These are phyloP conservation scores for Drosophila ercepeae DNA, from an alignment of 1,140 invertebrate species.

Conservation along the genomic window DNA sequence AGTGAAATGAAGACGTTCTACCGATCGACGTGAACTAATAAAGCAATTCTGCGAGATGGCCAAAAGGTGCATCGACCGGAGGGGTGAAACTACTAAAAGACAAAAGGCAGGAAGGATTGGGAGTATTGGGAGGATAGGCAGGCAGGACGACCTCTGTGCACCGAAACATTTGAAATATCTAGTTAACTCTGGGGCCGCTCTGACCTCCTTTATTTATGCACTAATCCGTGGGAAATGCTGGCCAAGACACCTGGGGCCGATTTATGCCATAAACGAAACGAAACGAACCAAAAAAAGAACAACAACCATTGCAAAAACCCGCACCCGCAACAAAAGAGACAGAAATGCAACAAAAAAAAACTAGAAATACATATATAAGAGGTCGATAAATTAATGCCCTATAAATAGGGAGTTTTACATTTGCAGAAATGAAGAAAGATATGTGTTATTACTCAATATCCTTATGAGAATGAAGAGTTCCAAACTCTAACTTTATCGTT, in stretches of 20 bases:
- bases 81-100: conserved; percentile 7
- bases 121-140: not conserved
- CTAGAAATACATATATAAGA: not conserved
- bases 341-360: not conserved
- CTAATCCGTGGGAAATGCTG: conserved; percentile 77
- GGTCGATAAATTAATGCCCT: conserved; percentile 31
- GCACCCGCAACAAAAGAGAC: conserved; percentile 55
- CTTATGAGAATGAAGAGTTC: no score
- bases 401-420: not conserved
- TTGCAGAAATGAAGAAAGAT: not conserved
- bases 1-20: conserved; percentile 26
- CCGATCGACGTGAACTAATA: conserved; percentile 51
- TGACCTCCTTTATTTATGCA: conserved; percentile 80
- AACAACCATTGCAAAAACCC: conserved; percentile 26
- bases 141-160: conserved; percentile 29
- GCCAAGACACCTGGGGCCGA: conserved; percentile 72
- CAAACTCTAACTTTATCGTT: no score
- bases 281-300: conserved; percentile 21
- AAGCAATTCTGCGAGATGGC: conserved; percentile 54
- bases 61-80: conserved; percentile 11
- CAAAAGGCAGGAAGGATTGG: not conserved
- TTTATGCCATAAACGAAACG: conserved; percentile 60
- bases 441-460: no score
- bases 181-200: conserved; percentile 57
- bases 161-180: conserved; percentile 67